Percentiles rank a stretch among this genome's conserved stretches.
Evolutionary conservation across 2,888 invertebrate species (phyloP).

Genomic region (Aplocera efformata): DNA sequence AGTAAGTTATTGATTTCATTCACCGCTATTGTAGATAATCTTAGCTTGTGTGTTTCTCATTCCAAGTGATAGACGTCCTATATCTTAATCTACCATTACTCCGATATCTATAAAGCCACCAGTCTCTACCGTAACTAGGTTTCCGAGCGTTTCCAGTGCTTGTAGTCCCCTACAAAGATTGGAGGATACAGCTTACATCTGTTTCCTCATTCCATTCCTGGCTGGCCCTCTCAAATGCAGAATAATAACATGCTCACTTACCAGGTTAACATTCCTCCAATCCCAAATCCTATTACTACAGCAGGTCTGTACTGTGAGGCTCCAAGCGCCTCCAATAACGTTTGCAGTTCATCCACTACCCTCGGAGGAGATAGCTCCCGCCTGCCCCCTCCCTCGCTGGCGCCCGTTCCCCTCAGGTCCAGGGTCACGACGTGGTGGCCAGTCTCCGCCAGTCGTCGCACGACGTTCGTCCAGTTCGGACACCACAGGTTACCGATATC

Average conservation of each 20-base stretch:
- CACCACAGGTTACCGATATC: conserved; percentile 59
- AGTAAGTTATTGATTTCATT: too few species aligned
- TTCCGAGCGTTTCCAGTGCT: too few species aligned
- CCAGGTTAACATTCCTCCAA: conserved; percentile 74
- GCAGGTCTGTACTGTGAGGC: conserved; percentile 56
- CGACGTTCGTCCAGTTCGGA: conserved; percentile 56
- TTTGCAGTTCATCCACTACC: conserved; percentile 59
- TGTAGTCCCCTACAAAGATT: too few species aligned
- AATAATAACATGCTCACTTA: conserved; percentile 37
- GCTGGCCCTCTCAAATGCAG: too few species aligned
- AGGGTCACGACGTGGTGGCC: conserved; percentile 62
- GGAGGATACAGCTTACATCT: too few species aligned
- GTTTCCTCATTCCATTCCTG: too few species aligned
- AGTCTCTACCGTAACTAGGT: too few species aligned
- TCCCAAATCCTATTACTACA: conserved; percentile 64
- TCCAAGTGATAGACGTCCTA: too few species aligned
- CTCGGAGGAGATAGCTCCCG: conserved; percentile 59
- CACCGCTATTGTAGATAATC: too few species aligned
- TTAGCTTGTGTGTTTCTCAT: too few species aligned
- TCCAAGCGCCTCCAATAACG: conserved; percentile 57
- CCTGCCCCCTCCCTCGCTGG: conserved; percentile 62
- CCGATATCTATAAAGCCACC: too few species aligned
- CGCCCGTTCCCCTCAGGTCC: conserved; percentile 68
- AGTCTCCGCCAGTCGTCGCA: conserved; percentile 51
- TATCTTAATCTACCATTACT: too few species aligned